These are phyloP conservation scores for Odontamblyopus lacepedii DNA, from an alignment of 2,797 vertebrate genomes.

Conservation along the genomic window DNA sequence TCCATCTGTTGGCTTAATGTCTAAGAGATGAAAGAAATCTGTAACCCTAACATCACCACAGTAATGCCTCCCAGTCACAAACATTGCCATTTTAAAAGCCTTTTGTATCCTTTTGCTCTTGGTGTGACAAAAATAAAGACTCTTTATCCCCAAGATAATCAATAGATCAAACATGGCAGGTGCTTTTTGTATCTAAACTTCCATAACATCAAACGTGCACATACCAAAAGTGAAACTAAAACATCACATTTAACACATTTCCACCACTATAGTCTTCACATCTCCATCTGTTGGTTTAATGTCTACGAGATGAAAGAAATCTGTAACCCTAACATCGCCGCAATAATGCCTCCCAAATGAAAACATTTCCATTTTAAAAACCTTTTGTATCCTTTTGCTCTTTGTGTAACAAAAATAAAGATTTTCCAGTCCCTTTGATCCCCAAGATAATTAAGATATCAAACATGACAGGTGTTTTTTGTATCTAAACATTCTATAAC, in stretches of 20 bases:
- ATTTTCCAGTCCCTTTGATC: too few species aligned
- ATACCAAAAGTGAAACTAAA: too few species aligned
- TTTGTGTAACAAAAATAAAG: too few species aligned
- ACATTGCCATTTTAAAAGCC: background rate
- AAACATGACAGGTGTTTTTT: too few species aligned
- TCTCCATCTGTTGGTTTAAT: slow-evolving; percentile 37
- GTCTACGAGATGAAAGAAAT: slow-evolving; percentile 38
- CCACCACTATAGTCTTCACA: slow-evolving; percentile 23
- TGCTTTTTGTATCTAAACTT: too few species aligned
- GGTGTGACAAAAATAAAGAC: background rate
- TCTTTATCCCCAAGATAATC: too few species aligned
- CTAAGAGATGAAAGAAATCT: background rate
- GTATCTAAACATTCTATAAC: too few species aligned
- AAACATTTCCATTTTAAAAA: slow-evolving; percentile 6
- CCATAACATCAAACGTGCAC: too few species aligned
- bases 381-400: background rate
- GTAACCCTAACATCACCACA: slow-evolving; percentile 29
- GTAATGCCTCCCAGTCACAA: slow-evolving; percentile 19
- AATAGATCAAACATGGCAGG: too few species aligned
- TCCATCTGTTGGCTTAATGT: too few species aligned
- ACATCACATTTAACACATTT: background rate
- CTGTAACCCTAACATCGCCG: slow-evolving; percentile 28
- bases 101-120: slow-evolving; percentile 18
- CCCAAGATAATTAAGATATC: too few species aligned
- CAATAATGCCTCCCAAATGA: slow-evolving; percentile 16